These are phyloP conservation scores for Philhelius pedissequus DNA, from an alignment of 2,888 invertebrate genomes.

Conservation along the genomic window DNA sequence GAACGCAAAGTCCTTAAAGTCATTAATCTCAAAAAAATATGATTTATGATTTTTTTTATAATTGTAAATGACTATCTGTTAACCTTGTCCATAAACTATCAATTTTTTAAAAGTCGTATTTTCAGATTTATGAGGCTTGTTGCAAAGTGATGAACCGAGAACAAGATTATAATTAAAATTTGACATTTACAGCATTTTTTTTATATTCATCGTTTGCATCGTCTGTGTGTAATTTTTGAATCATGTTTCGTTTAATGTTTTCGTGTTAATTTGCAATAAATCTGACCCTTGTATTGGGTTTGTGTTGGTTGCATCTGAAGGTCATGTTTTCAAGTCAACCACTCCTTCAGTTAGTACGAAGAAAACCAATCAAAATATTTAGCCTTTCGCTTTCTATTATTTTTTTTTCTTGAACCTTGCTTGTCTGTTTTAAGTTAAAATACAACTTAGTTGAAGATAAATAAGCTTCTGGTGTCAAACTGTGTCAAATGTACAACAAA, in stretches of 20 bases:
- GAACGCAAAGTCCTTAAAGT: background rate
- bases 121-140: background rate
- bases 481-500: conserved; percentile 1
- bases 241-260: background rate
- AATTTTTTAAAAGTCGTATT: background rate
- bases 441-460: background rate
- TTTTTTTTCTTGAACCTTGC: background rate
- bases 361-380: conserved; percentile 10
- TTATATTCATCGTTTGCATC: background rate
- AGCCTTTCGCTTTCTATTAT: conserved; percentile 60
- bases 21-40: background rate
- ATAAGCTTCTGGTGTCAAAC: conserved; percentile 21
- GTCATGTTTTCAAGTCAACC: conserved; percentile 2
- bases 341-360: background rate
- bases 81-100: conserved; percentile 1
- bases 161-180: conserved; percentile 1
- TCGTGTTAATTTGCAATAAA: conserved; percentile 9
- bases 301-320: background rate
- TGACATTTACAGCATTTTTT: background rate
- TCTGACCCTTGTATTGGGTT: background rate
- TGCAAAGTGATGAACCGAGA: background rate
- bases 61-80: background rate
- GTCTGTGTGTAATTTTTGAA: background rate
- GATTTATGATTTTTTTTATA: background rate
- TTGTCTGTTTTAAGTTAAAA: background rate